Evolutionary conservation across 2,888 invertebrate species (phyloP).

Genomic region (Platynereis dumerilii): DNA sequence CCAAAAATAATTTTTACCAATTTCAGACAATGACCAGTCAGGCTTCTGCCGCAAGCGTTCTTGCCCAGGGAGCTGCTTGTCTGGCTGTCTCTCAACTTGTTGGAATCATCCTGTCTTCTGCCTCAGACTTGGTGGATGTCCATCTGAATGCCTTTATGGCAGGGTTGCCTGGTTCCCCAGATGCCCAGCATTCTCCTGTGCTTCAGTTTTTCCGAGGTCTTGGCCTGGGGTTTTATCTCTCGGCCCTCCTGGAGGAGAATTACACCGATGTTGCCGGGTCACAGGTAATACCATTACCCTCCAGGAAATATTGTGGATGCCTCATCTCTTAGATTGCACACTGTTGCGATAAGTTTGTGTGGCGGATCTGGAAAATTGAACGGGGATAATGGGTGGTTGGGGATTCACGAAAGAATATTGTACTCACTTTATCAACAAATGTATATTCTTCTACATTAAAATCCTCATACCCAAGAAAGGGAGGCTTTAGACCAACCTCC

Average conservation of each 20-base stretch:
- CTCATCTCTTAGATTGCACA: not conserved
- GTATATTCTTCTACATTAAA: no score
- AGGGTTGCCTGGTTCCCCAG: slow-evolving; percentile 44
- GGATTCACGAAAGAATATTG: no score
- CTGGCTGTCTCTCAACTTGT: slow-evolving; percentile 46
- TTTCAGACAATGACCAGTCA: not conserved
- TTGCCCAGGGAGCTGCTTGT: slow-evolving; percentile 48
- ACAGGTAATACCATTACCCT: no score
- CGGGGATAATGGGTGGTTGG: no score
- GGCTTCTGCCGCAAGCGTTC: slow-evolving; percentile 37
- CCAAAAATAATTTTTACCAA: not conserved
- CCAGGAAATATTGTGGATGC: not conserved
- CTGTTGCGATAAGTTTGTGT: no score
- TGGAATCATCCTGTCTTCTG: slow-evolving; percentile 42
- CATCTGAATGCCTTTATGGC: slow-evolving; percentile 39
- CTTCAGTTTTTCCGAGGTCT: slow-evolving; percentile 45
- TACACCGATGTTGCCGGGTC: slow-evolving; percentile 49
- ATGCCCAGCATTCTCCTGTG: slow-evolving; percentile 40
- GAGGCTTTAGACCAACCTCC: no score
- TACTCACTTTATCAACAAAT: no score
- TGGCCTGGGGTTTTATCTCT: slow-evolving; percentile 48
- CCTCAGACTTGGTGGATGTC: slow-evolving; percentile 41
- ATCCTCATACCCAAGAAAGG: no score
- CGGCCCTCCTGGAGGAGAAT: slow-evolving; percentile 47
- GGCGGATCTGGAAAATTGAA: no score